Percentiles rank a stretch among this genome's conserved stretches.
These are phyloP conservation scores for Anguilla obscura DNA, from an alignment of 2,797 vertebrate genomes.

Conservation along the genomic window DNA sequence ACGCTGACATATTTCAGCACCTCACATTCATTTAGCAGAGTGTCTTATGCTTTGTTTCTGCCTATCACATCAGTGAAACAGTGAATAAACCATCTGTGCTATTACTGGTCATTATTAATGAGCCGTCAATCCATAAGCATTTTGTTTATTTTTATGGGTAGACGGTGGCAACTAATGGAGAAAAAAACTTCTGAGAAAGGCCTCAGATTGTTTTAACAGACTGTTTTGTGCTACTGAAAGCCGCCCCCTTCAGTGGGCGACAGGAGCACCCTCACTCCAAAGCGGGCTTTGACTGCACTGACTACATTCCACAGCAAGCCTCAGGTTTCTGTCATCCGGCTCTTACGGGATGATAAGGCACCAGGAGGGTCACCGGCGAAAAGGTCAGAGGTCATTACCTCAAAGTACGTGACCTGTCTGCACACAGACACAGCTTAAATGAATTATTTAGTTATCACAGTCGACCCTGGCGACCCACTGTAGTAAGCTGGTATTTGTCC, in stretches of 20 bases:
- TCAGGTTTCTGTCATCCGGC: conserved; percentile 5
- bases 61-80: background rate
- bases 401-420: background rate
- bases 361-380: background rate
- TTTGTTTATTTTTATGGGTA: background rate
- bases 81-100: background rate
- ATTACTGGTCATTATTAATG: background rate
- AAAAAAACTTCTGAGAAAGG: background rate
- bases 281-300: background rate
- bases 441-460: background rate
- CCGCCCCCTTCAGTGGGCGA: background rate
- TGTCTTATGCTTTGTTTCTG: background rate
- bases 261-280: background rate
- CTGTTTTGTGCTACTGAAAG: background rate
- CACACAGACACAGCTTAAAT: background rate
- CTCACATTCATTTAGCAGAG: background rate
- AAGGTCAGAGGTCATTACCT: conserved; percentile 14
- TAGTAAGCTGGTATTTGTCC: background rate
- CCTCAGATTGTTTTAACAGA: background rate
- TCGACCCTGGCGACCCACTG: background rate
- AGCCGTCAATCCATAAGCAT: background rate
- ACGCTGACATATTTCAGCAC: background rate
- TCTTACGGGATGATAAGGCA: background rate
- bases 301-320: background rate
- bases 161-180: background rate